Evolutionary conservation across 2,113 vertebrate species (phyloP), one percentile per base, ranked within the genome.

Genomic region (Proterorhinus semilunaris): DNA sequence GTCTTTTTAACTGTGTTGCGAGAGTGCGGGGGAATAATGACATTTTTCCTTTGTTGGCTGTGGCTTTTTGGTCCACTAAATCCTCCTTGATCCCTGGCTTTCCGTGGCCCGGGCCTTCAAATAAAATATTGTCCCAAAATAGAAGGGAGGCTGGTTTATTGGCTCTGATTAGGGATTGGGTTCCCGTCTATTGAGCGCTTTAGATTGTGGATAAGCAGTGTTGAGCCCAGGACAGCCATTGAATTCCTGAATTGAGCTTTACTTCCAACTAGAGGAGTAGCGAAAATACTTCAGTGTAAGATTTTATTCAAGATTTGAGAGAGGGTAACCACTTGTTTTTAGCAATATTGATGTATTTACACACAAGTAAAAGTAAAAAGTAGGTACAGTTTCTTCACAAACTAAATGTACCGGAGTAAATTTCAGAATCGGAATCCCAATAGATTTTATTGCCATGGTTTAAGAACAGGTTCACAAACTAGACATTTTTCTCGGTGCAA

Each of bases 1-100:
- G 81, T 88, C 78, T 90, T 67, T 73, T 69, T 75, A 84, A 72
- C 65, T 44, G 46, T 45, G 66, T 43, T 2, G 70, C 69, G 6
- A 7, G 43, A 21, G 53, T 54, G 27, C 27, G 27, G 49, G 72
- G 82, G 69, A 48, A 77, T 76, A 61, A 65, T 5, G 59, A 62
- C 48, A 52, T 72, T 69, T 62, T 63, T 77, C n/a, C 62, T 63
- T 63, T 63, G 62, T 74, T 61, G 59, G 44, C 58, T 27, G 51
- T 44, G 47, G 48, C 36, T 51, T 71, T 71, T 73, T 66, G 42
- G 72, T 73, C n/a, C 61, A 62, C 62, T 44, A 80, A 72, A 68
- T 69, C 59, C 72, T 71, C 59, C 64, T 69, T 83, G 75, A 82
- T 78, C 72, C 72, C 57, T 21, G 43, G 44, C 73, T 72, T 21